phyloP scores from a whole-genome alignment of 2,888 invertebrate species.

The Tetragonisca angustula region DNA sequence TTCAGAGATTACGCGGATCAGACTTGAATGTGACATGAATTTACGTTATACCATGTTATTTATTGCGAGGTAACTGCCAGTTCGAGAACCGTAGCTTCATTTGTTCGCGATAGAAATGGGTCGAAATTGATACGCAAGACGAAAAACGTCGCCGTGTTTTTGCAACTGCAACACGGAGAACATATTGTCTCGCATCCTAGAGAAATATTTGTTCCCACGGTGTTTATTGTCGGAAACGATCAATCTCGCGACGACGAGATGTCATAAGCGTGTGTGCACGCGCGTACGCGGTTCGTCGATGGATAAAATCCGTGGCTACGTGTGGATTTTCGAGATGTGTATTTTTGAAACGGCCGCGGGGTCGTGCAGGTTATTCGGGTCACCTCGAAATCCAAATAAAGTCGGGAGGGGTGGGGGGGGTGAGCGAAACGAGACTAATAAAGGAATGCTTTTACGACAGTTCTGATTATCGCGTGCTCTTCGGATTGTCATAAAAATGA shows the following conservation, averaged over 20 bases:
- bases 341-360: conserved; percentile 17
- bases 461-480: conserved; percentile 42
- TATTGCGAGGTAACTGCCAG: conserved; percentile 18
- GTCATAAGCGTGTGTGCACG: background rate
- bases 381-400: conserved; percentile 62
- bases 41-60: conserved; percentile 42
- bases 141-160: conserved; percentile 24
- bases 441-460: conserved; percentile 47
- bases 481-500: conserved; percentile 55
- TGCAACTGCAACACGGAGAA: background rate
- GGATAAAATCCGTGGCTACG: background rate
- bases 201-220: background rate
- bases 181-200: background rate
- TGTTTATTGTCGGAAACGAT: conserved; percentile 25
- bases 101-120: conserved; percentile 44
- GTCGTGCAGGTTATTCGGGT: conserved; percentile 54
- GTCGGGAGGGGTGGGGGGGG: background rate
- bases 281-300: background rate
- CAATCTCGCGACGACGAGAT: conserved; percentile 14
- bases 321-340: conserved; percentile 14
- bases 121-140: conserved; percentile 18
- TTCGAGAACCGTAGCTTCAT: conserved; percentile 25
- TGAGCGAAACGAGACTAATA: conserved; percentile 48
- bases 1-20: conserved; percentile 46
- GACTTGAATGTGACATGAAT: conserved; percentile 44